Evolutionary conservation across 1,140 invertebrate genomes (phyloP).

Genomic region (Drosophila sulfurigaster): DNA sequence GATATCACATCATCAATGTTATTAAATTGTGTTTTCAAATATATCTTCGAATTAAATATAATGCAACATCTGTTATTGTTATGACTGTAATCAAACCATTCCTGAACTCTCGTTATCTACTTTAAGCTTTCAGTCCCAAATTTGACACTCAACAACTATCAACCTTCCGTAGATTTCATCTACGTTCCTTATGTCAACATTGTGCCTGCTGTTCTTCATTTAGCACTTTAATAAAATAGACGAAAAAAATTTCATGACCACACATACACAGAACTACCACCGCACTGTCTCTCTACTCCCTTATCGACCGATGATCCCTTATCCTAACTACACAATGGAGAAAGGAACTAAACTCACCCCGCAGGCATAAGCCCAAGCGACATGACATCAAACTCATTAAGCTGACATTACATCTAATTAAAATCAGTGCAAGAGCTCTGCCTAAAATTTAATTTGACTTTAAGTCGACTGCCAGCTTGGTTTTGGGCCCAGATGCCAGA

Average conservation of each 20-base stretch:
- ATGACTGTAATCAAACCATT: not conserved
- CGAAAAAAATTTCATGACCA: conserved; percentile 15
- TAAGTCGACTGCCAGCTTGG: conserved; percentile 23
- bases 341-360: conserved; percentile 17
- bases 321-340: conserved; percentile 20
- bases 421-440: conserved; percentile 51
- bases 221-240: not conserved
- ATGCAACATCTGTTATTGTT: not conserved
- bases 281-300: not conserved
- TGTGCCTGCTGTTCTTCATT: conserved; percentile 33
- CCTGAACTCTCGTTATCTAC: not conserved
- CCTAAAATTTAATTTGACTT: conserved; percentile 54
- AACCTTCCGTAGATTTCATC: conserved; percentile 5
- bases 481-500: conserved; percentile 3
- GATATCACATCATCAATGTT: too few relatives aligned
- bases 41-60: not conserved
- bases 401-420: conserved; percentile 74
- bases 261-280: conserved; percentile 7
- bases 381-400: conserved; percentile 65
- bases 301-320: not conserved
- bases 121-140: not conserved
- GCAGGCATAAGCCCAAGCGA: not conserved
- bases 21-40: not conserved
- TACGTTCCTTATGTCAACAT: conserved; percentile 32
- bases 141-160: conserved; percentile 28